phyloP scores from a whole-genome alignment of 1,140 invertebrate species.

The Drosophila seguyi region DNA sequence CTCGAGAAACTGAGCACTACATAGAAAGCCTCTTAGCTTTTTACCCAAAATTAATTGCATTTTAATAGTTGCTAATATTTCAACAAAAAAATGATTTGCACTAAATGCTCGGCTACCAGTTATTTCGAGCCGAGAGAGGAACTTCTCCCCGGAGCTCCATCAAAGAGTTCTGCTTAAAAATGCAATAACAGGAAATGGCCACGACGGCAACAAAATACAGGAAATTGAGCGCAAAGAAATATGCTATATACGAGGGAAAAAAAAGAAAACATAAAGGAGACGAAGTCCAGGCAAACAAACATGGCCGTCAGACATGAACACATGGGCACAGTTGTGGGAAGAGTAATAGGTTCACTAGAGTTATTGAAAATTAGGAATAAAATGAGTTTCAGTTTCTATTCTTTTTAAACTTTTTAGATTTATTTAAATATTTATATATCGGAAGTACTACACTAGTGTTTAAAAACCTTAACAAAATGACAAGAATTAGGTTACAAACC shows the following conservation, averaged over 20 bases:
- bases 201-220: constrained; percentile 59
- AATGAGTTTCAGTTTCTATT: accelerated
- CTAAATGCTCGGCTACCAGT: constrained; percentile 10
- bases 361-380: background rate
- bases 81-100: constrained; percentile 21
- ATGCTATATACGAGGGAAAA: constrained; percentile 23
- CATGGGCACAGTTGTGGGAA: constrained; percentile 10
- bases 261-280: constrained; percentile 30
- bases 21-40: constrained; percentile 50
- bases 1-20: constrained; percentile 25
- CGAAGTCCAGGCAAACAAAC: constrained; percentile 55
- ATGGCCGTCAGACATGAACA: constrained; percentile 54
- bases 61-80: constrained; percentile 56
- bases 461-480: no score
- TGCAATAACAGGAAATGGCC: constrained; percentile 66
- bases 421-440: background rate
- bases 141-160: constrained; percentile 7
- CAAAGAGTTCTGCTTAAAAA: constrained; percentile 56
- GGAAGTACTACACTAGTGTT: no score
- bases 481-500: no score
- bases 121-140: background rate
- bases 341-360: background rate
- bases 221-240: constrained; percentile 66
- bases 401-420: background rate
- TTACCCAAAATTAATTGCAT: constrained; percentile 55